Evolutionary conservation across 2,888 invertebrate species (phyloP).

Genomic region (Cheilosia soror): DNA sequence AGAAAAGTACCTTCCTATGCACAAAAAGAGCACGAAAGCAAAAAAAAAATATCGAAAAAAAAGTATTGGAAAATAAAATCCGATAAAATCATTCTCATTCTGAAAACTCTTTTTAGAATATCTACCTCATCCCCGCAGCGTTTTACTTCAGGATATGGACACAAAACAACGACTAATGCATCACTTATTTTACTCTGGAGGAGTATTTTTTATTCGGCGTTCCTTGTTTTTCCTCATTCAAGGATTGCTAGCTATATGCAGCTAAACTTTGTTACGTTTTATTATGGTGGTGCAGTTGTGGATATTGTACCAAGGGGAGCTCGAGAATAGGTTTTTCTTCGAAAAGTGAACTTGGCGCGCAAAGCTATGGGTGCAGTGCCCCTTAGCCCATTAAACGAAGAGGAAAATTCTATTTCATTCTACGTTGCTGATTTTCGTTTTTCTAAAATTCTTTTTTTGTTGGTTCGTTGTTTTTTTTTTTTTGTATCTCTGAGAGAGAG

Average conservation of each 20-base stretch:
- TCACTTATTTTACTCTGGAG: conserved; percentile 61
- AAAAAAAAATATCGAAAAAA: conserved; percentile 7
- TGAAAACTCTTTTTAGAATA: conserved; percentile 50
- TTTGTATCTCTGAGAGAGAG: conserved; percentile 41
- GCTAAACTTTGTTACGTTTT: conserved; percentile 64
- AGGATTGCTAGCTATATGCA: conserved; percentile 53
- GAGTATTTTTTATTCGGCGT: conserved; percentile 2
- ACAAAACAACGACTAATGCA: conserved; percentile 73
- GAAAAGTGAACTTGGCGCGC: conserved; percentile 11
- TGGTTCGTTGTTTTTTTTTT: conserved; percentile 4
- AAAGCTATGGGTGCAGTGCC: not conserved
- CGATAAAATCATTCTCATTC: conserved; percentile 66
- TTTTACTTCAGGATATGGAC: conserved; percentile 62
- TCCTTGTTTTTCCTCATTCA: not conserved
- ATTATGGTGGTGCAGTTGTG: conserved; percentile 49
- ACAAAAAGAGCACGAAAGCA: not conserved
- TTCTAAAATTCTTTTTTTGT: conserved; percentile 7
- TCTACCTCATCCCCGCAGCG: conserved; percentile 47
- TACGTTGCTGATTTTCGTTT: conserved; percentile 66
- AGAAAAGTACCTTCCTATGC: not conserved
- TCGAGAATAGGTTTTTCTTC: conserved; percentile 24
- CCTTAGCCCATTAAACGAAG: not conserved
- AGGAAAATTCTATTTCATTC: conserved; percentile 67
- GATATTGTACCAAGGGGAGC: conserved; percentile 20
- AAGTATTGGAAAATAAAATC: conserved; percentile 54